Percentiles rank a stretch among this genome's conserved stretches.
Conservation (phyloP, 1,140 invertebrate species). For the Drosophila yakuba region DNA sequence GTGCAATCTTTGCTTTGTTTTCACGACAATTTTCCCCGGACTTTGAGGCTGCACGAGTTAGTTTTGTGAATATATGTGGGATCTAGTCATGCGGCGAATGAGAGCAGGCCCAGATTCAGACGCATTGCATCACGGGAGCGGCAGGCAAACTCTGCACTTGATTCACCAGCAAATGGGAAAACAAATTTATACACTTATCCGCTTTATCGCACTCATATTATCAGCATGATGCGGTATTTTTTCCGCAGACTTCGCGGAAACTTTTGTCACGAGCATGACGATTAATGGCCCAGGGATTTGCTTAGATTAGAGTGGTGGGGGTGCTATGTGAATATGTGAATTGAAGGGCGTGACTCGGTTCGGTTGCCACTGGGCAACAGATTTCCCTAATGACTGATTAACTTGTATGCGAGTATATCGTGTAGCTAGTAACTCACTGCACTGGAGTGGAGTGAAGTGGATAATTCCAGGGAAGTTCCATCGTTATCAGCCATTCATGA, state of each 20-base stretch:
- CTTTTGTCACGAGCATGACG: conserved; percentile 59
- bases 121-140: neutral
- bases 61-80: conserved; percentile 2
- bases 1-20: conserved; percentile 8
- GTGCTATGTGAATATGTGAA: neutral
- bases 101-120: neutral
- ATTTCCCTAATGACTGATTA: neutral
- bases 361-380: neutral
- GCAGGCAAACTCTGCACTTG: conserved; percentile 36
- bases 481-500: neutral
- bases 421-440: neutral
- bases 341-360: neutral
- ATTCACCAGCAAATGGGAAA: conserved; percentile 51
- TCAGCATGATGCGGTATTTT: conserved; percentile 63
- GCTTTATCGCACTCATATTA: conserved; percentile 49
- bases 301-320: conserved; percentile 46
- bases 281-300: conserved; percentile 49
- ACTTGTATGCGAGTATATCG: no score
- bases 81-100: conserved; percentile 27
- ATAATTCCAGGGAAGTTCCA: neutral
- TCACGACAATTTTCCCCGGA: conserved; percentile 10
- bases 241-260: conserved; percentile 71
- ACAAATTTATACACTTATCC: conserved; percentile 27
- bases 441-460: neutral
- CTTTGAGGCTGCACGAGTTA: conserved; percentile 24